These are phyloP conservation scores for Cerastoderma edule DNA, from an alignment of 2,888 invertebrate genomes.

Conservation along the genomic window DNA sequence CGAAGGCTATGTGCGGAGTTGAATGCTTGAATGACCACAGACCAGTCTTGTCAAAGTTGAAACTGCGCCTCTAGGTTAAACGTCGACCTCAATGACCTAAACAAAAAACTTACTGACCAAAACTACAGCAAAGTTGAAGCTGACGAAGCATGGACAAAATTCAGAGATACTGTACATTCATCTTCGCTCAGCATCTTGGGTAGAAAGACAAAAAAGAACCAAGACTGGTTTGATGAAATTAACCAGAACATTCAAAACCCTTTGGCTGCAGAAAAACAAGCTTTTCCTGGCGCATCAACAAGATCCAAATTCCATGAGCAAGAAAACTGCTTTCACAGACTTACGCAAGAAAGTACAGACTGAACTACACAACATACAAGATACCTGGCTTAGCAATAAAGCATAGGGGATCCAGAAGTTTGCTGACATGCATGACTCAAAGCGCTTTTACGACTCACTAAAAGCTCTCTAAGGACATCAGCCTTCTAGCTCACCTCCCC, in stretches of 20 bases:
- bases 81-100: conserved; percentile 22
- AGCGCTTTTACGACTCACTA: no score
- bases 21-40: conserved; percentile 40
- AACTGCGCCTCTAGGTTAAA: no score
- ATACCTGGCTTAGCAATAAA: conserved; percentile 23
- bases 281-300: not conserved
- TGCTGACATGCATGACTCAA: no score
- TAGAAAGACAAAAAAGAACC: no score
- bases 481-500: not conserved
- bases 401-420: conserved; percentile 20
- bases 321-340: conserved; percentile 2
- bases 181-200: not conserved
- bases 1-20: conserved; percentile 28
- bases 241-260: not conserved
- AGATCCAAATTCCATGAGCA: conserved; percentile 9
- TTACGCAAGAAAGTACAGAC: not conserved
- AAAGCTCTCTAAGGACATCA: conserved; percentile 4
- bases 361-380: conserved; percentile 6
- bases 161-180: not conserved
- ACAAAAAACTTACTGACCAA: no score
- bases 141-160: not conserved
- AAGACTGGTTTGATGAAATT: conserved; percentile 5
- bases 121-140: not conserved
- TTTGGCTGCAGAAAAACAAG: not conserved
- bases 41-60: no score